Base-by-base conservation (phyloP, 2,113 vertebrate species). In the Microtus montanus region DNA sequence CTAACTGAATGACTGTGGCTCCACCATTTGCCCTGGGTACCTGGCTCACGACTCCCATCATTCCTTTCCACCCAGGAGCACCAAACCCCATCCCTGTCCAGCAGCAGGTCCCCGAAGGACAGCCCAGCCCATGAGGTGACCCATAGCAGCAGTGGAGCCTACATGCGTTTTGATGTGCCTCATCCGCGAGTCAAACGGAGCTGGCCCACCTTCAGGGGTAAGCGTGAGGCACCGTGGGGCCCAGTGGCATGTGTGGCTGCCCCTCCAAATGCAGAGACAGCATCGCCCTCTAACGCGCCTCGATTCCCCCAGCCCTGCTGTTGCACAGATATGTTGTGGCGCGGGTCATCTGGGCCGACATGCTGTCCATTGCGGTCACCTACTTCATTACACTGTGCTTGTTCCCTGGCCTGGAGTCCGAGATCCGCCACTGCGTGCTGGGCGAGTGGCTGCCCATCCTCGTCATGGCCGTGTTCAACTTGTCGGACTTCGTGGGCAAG, bases 381-480 rank as follows among this genome's bases (percentile, higher is more conserved):
- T 99, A 99, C 98, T 99, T 99, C 98, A 99, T 99, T 99, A 99
- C 99, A 0, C 98, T 99, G 96, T 99, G 99, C 98, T 99, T 99
- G 92, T 99, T 99, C 64, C 99, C 99, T 0, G 99, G 99, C 11
- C 98, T 99, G 95, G 99, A 99, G 98, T 99, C 99, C 0, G 99
- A 99, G 98, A 99, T 99, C 97, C 98, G 98, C 58, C 99, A 99
- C 97, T 97, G 95, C 63, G 98, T 98, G 0, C 98, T 99, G 54
- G 99, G 99, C 38, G 99, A 99, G 71, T 99, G 99, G 99, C 98
- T 99, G 68, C 99, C 99, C 94, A 99, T 99, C 95, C 99, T 99
- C 94, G 99, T 99, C 98, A 99, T 99, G 99, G 99, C 99, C n/a
- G 99, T 99, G 84, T 99, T 99, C 98, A 99, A 99, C 98, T 99